Percentiles rank a stretch among this genome's conserved stretches.
phyloP scores from a whole-genome alignment of 2,888 invertebrate species.

The Ligdia adustata region DNA sequence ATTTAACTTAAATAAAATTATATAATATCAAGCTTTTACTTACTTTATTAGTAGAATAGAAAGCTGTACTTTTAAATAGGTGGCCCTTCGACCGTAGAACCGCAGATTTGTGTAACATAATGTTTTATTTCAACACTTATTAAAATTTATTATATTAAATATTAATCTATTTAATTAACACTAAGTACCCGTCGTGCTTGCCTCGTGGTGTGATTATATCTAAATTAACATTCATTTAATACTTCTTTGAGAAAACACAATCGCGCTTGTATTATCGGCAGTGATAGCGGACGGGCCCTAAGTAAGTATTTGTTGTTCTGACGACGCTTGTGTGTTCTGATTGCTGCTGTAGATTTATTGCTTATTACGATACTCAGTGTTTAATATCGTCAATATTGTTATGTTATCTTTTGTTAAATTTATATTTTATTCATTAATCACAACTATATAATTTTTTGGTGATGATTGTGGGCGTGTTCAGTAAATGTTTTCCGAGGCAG shows the following conservation, averaged over 20 bases:
- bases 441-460: too few species aligned
- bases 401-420: too few species aligned
- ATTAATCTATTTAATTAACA: slow-evolving; percentile 39
- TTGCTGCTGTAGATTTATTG: slow-evolving; percentile 2
- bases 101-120: slow-evolving; percentile 67
- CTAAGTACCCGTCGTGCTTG: slow-evolving; percentile 44
- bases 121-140: background rate
- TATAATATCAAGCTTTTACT: too few species aligned
- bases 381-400: too few species aligned
- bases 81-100: slow-evolving; percentile 59
- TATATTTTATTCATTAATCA: too few species aligned
- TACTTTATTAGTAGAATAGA: slow-evolving; percentile 67
- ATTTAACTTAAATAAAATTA: too few species aligned
- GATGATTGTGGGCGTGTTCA: too few species aligned
- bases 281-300: slow-evolving; percentile 24
- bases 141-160: slow-evolving; percentile 2
- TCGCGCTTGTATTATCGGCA: slow-evolving; percentile 33
- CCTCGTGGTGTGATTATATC: slow-evolving; percentile 28
- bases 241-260: slow-evolving; percentile 35
- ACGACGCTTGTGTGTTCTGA: slow-evolving; percentile 10
- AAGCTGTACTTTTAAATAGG: slow-evolving; percentile 56
- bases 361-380: too few species aligned
- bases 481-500: too few species aligned
- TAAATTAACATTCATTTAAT: slow-evolving; percentile 30
- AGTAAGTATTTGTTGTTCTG: slow-evolving; percentile 26